A percentile compares a stretch with the other conserved stretches of the same genome.
Evolutionary conservation across 2,888 invertebrate genomes (phyloP).

Genomic region (Melieria picta): DNA sequence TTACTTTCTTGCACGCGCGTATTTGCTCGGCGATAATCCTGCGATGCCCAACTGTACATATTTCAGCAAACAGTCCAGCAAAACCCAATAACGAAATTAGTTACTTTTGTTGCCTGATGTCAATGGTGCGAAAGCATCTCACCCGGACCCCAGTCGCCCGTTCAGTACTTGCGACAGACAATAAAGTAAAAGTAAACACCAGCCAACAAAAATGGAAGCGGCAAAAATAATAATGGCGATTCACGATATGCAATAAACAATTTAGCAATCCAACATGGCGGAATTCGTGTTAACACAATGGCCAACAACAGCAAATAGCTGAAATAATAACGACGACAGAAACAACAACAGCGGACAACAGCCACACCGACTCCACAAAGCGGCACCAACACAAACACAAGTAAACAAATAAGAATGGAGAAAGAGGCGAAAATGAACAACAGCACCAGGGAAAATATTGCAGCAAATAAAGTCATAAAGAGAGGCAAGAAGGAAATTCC

Average conservation of each 20-base stretch:
- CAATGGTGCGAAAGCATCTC: no score
- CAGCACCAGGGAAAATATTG: neutral
- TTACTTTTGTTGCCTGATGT: no score
- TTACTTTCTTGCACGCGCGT: neutral
- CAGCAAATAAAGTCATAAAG: constrained; percentile 21
- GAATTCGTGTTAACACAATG: constrained; percentile 33
- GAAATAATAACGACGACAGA: neutral
- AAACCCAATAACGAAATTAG: no score
- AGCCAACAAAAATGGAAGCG: constrained; percentile 8
- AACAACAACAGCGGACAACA: constrained; percentile 10
- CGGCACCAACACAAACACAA: neutral
- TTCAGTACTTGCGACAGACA: neutral
- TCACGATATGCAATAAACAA: constrained; percentile 35
- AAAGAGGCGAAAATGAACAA: neutral
- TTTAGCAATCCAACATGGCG: constrained; percentile 30
- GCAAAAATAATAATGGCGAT: constrained; percentile 30
- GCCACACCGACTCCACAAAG: neutral
- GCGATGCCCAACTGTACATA: no score
- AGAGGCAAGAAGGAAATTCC: constrained; percentile 20
- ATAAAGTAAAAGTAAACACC: neutral
- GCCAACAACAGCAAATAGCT: constrained; percentile 13
- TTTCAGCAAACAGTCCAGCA: no score
- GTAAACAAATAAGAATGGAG: neutral
- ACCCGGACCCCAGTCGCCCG: no score
- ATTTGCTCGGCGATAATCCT: neutral